Base-by-base conservation (phyloP, 2,888 invertebrate species). In the Plagodis pulveraria region DNA sequence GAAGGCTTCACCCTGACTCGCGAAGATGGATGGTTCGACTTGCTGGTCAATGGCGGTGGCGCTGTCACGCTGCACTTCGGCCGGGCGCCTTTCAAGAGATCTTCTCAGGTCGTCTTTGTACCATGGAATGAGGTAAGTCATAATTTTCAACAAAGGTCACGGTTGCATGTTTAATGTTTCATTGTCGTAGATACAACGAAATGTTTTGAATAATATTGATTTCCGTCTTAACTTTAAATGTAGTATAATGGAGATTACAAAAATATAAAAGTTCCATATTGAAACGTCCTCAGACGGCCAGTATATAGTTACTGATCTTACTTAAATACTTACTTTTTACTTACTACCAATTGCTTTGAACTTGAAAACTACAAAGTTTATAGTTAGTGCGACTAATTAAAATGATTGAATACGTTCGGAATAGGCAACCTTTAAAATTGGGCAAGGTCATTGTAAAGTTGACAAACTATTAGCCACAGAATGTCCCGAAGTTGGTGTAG, bases 31-130 rank as follows among this genome's bases (percentile, higher is more conserved):
- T 98, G 97, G 97, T 99, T 99, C 92, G 99, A 99, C 91, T 94
- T 99, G 51, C 94, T 99, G 80, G 99, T 99, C 11, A 99, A 99
- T 87, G 99, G 99, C n/a, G 99, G 99, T 0, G 99, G 99, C 0
- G 98, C 98, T 0, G 98, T 99, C 4, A 98, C 97, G 0, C 91
- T 99, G 51, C 97, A 98, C 83, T 99, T 99, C 81, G 98, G 99
- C 58, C 94, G 98, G 61, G 96, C 97, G 44, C 98, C 98, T 0
- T 98, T 98, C 89, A 95, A 97, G 66, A 96, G 98, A 0, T 97
- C 97, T 72, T 96, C 96, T 46, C 95, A 97, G 78, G 98, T 98
- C 61, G 96, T 98, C 22, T 97, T 96, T 83, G 98, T 99, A 34
- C 99, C 99, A 8, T 99, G 99, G 98, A 99, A 99, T 91, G 98